These are phyloP conservation scores for Willisornis vidua DNA, from an alignment of 2,113 vertebrate genomes.

Conservation along the genomic window DNA sequence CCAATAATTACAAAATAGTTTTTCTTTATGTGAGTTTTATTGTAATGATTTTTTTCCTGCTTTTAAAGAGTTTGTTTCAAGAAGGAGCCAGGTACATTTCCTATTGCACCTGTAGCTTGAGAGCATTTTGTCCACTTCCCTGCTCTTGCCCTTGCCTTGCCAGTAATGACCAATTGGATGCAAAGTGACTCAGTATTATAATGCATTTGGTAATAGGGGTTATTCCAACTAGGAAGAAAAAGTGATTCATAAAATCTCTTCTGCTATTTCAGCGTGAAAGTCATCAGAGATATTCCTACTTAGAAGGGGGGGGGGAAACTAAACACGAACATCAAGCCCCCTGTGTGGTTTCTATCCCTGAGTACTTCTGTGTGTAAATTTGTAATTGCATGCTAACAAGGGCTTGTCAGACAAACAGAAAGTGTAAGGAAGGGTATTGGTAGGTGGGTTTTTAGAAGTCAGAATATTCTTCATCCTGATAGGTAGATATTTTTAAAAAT, in stretches of 20 bases:
- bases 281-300: neutral
- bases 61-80: neutral
- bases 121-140: neutral
- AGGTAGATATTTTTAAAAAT: neutral
- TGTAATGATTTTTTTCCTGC: neutral
- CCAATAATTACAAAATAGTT: neutral
- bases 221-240: slow-evolving; percentile 29
- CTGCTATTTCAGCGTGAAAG: neutral
- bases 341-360: neutral
- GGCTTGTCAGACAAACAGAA: neutral
- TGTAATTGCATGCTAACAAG: neutral
- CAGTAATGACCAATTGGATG: neutral
- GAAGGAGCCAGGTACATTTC: neutral
- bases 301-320: neutral
- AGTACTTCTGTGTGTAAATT: neutral
- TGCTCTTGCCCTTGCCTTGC: neutral
- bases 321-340: neutral
- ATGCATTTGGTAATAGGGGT: slow-evolving; percentile 1
- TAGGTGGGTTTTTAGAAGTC: neutral
- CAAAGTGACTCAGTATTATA: slow-evolving; percentile 5
- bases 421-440: neutral
- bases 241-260: slow-evolving; percentile 41
- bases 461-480: neutral
- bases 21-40: neutral
- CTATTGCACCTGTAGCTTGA: accelerated